Evolutionary conservation across 1,140 invertebrate species (phyloP).

Genomic region (Andricus grossulariae): DNA sequence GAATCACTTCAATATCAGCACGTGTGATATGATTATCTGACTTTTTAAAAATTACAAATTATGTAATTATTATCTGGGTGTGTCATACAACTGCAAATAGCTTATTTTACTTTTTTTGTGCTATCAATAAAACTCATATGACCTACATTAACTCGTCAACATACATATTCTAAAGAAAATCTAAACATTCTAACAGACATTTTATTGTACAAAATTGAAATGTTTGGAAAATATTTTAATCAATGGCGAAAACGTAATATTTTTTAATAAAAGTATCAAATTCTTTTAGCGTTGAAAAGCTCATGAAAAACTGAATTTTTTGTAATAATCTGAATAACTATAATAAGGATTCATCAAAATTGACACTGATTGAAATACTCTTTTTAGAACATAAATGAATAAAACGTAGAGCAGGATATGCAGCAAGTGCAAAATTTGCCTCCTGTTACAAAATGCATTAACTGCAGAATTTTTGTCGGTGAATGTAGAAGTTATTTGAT

Average conservation of each 20-base stretch:
- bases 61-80: conserved; percentile 30
- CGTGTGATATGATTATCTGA: background rate
- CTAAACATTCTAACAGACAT: background rate
- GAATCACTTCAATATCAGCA: background rate
- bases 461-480: conserved; percentile 13
- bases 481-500: conserved; percentile 27
- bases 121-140: conserved; percentile 26
- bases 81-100: conserved; percentile 18
- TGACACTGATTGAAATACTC: too few relatives aligned
- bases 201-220: background rate
- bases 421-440: conserved; percentile 15
- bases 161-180: conserved; percentile 3
- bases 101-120: conserved; percentile 10
- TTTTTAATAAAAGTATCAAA: too few relatives aligned
- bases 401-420: background rate
- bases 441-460: conserved; percentile 9
- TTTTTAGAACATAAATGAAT: background rate
- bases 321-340: too few relatives aligned
- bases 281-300: too few relatives aligned
- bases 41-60: conserved; percentile 1
- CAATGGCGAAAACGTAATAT: background rate
- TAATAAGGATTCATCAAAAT: too few relatives aligned
- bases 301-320: too few relatives aligned
- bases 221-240: background rate
- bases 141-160: conserved; percentile 23